A percentile compares a stretch with the other conserved stretches of the same genome.
Conservation (phyloP, 2,888 invertebrate species). For the Caenorhabditis parvicauda region DNA sequence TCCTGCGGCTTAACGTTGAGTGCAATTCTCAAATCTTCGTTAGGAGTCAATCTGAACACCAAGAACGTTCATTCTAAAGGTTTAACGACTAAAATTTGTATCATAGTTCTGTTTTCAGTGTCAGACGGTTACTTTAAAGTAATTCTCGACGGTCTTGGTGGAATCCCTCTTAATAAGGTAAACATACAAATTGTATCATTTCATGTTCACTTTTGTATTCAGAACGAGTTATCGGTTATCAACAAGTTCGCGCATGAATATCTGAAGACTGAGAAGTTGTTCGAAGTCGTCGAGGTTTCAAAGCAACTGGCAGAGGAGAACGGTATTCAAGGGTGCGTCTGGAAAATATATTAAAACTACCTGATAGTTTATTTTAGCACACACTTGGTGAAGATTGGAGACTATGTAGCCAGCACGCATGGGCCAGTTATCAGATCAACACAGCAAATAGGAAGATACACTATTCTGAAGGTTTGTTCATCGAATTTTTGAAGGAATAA, state of each 20-base stretch:
- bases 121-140: slow-evolving; percentile 16
- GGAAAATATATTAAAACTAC: too few species aligned
- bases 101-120: slow-evolving; percentile 7
- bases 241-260: slow-evolving; percentile 10
- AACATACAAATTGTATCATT: not conserved
- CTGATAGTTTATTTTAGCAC: slow-evolving; percentile 3
- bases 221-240: slow-evolving; percentile 14
- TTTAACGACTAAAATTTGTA: too few species aligned
- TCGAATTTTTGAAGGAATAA: not conserved
- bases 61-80: too few species aligned
- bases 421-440: slow-evolving; percentile 23
- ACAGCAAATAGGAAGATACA: slow-evolving; percentile 20
- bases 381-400: slow-evolving; percentile 10
- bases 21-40: slow-evolving; percentile 17
- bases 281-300: slow-evolving; percentile 19
- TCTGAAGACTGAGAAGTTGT: slow-evolving; percentile 5
- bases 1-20: slow-evolving; percentile 20
- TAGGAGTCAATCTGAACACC: slow-evolving; percentile 5
- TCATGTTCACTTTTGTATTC: too few species aligned
- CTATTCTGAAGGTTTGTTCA: slow-evolving; percentile 6
- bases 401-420: slow-evolving; percentile 10
- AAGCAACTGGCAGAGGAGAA: slow-evolving; percentile 16
- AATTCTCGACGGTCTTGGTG: slow-evolving; percentile 15
- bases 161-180: slow-evolving; percentile 8
- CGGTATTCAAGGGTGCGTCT: not conserved